Conservation (phyloP, 1,140 invertebrate species). For the Chionoecetes opilio region DNA sequence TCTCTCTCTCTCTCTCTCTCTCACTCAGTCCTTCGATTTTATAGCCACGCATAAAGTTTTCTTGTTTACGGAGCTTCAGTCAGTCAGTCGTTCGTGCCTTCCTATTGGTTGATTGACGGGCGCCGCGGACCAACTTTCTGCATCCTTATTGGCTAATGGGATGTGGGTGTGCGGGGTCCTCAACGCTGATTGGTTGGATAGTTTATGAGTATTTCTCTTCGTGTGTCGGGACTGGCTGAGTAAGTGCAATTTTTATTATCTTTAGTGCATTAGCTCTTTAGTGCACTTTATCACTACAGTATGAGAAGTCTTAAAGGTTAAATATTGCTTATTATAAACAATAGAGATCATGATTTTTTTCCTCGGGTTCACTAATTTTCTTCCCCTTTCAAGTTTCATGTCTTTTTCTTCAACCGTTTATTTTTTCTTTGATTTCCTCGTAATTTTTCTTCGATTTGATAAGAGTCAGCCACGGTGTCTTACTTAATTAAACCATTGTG, state of each 20-base stretch:
- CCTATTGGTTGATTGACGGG: not conserved
- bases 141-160: not conserved
- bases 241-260: no score
- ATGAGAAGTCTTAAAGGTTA: not conserved
- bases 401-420: not conserved
- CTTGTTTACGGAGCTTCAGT: not conserved
- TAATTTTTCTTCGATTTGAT: no score
- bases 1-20: conserved; percentile 18
- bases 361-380: no score
- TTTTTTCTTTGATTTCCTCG: no score
- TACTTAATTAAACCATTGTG: not conserved
- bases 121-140: not conserved
- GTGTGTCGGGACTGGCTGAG: not conserved
- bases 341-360: not conserved
- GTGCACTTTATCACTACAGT: not conserved
- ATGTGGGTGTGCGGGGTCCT: not conserved
- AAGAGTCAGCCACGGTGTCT: not conserved
- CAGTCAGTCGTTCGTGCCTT: no score
- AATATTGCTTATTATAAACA: not conserved
- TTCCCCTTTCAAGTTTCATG: no score
- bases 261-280: no score
- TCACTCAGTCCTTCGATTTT: not conserved
- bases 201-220: conserved; percentile 9
- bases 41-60: conserved; percentile 15
- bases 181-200: not conserved